Evolutionary conservation across 2,113 vertebrate species (phyloP), one percentile per base, ranked within the genome.

Genomic region (Osmerus mordax): DNA sequence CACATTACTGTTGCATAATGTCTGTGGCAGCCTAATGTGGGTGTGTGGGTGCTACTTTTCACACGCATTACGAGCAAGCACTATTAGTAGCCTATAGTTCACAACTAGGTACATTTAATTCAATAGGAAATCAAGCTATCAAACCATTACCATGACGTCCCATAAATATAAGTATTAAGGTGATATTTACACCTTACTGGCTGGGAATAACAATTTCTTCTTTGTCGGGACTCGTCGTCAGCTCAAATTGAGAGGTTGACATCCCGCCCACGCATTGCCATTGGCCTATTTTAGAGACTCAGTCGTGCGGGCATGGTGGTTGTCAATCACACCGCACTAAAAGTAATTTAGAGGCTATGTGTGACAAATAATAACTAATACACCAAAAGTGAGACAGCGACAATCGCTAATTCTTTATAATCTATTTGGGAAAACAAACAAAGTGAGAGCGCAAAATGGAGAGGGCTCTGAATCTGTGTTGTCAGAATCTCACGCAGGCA

Each of bases 401-500:
- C 25, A 9, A 18, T 18, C 25, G 28, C 28, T 11, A n/a, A 15
- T 29, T 64, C 13, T 64, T 32, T 14, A 36, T 32, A 64, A n/a
- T 64, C 29, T 47, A 7, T 51, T 18, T 13, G 5, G 64, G 11
- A 41, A 14, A 65, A 21, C 29, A 62, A 60, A 60, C 18, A 51
- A 65, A 69, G 52, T 70, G 64, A 77, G 18, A 65, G 61, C 71
- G 16, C 12, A 76, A 72, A 67, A 65, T 65, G 52, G 70, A 54
- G 55, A 47, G 54, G 55, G 13, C 60, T 71, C 54, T 12, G 32
- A 55, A 6, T 58, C 56, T 2, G 1, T 3, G 19, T 80, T 53
- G 79, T 67, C 65, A 58, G 41, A 67, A 54, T 70, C 75, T 90
- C 87, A 83, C 88, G 90, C 90, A 90, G 80, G 86, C 84, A 84